phyloP scores from a whole-genome alignment of 2,888 invertebrate species.

The Isotomurus palustris region DNA sequence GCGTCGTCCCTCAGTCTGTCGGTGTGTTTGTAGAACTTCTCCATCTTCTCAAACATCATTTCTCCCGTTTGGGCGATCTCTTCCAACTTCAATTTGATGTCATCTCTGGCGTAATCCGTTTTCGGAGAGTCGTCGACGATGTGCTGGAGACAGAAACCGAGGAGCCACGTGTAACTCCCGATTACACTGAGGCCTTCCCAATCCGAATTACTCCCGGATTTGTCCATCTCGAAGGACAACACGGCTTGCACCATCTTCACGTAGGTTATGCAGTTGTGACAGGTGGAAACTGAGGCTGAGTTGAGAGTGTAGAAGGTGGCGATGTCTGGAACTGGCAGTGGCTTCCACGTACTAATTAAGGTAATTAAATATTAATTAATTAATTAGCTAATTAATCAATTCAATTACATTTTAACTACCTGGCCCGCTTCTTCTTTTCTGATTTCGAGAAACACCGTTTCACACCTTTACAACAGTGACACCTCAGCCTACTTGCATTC shows the following conservation, averaged over 20 bases:
- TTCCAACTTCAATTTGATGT: slow-evolving; percentile 11
- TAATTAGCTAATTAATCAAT: no score
- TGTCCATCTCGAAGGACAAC: slow-evolving; percentile 30
- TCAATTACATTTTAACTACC: no score
- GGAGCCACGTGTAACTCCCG: slow-evolving; percentile 29
- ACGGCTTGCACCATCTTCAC: slow-evolving; percentile 21
- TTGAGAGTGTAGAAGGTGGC: no score
- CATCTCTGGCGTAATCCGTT: slow-evolving; percentile 8
- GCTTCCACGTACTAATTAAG: no score
- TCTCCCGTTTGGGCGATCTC: slow-evolving; percentile 25
- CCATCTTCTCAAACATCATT: slow-evolving; percentile 19
- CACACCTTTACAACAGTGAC: no score
- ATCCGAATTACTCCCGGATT: slow-evolving; percentile 19
- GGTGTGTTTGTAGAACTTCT: slow-evolving; percentile 1
- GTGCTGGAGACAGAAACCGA: slow-evolving; percentile 25
- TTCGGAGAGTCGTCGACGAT: slow-evolving; percentile 17
- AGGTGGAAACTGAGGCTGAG: not conserved
- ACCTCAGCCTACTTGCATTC: no score
- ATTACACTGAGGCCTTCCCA: slow-evolving; percentile 27
- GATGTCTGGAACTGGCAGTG: no score
- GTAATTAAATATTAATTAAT: no score
- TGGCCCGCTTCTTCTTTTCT: no score
- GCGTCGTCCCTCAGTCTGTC: slow-evolving; percentile 21
- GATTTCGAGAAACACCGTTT: no score
- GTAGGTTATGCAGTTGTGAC: slow-evolving; percentile 11